Conservation (phyloP, 53 echinoderm and acorn worm species). For the Actinopyga echinites region DNA sequence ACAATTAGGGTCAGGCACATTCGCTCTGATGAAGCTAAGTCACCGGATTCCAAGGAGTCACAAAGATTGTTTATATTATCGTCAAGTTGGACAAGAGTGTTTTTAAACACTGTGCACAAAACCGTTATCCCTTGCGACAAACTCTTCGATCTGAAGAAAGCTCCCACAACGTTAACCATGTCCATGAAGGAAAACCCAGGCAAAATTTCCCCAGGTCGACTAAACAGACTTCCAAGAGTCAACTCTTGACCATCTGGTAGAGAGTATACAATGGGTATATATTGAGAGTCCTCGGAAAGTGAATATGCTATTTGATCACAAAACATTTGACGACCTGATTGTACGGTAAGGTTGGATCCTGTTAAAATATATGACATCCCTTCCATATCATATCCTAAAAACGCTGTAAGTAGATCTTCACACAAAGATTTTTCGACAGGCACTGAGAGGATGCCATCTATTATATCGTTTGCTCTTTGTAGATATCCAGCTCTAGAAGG, state of each 20-base stretch:
- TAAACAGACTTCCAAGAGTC: neutral
- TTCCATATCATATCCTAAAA: too few relatives aligned
- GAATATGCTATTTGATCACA: neutral
- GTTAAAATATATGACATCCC: neutral
- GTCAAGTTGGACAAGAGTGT: neutral
- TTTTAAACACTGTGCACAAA: neutral
- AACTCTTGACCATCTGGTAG: neutral
- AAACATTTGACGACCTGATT: neutral
- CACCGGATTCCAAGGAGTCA: neutral
- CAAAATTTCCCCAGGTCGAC: neutral
- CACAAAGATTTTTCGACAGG: too few relatives aligned
- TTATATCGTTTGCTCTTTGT: too few relatives aligned
- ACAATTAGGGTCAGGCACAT: neutral
- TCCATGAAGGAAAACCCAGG: neutral
- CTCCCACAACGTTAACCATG: neutral
- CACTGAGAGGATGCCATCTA: too few relatives aligned
- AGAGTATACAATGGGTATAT: neutral
- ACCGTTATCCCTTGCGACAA: neutral
- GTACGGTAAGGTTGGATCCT: neutral
- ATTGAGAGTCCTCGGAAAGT: neutral
- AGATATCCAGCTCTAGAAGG: too few relatives aligned
- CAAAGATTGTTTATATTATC: neutral
- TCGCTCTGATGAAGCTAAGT: neutral
- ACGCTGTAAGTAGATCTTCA: too few relatives aligned
- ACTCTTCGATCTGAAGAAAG: neutral